Conservation (phyloP, 2,888 invertebrate genomes). For the Epinotia bilunana region DNA sequence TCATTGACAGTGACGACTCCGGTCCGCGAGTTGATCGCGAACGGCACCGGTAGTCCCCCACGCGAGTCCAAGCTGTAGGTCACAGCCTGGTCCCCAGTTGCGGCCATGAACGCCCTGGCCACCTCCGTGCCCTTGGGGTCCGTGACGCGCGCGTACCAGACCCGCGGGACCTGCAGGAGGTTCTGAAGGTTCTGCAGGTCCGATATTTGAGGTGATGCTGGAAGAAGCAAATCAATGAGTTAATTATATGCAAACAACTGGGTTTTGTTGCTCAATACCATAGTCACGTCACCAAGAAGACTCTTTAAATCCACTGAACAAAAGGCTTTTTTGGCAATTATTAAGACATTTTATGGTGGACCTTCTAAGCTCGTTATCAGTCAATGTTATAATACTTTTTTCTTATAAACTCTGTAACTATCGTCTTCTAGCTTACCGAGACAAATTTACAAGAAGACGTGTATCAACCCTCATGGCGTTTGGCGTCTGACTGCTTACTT, state of each 20-base stretch:
- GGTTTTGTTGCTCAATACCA: too few relatives aligned
- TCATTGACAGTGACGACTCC: constrained; percentile 93
- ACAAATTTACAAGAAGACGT: too few relatives aligned
- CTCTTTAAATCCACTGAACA: too few relatives aligned
- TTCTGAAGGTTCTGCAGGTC: constrained; percentile 86
- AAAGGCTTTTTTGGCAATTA: too few relatives aligned
- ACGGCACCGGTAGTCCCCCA: constrained; percentile 86
- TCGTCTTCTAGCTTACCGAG: too few relatives aligned
- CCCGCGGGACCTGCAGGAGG: constrained; percentile 87
- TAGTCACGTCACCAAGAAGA: too few relatives aligned
- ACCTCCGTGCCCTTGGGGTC: constrained; percentile 90
- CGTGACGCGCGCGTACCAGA: constrained; percentile 90
- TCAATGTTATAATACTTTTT: too few relatives aligned
- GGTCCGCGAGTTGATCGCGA: constrained; percentile 89
- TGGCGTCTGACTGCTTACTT: too few relatives aligned
- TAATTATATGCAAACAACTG: not conserved
- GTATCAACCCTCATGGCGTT: too few relatives aligned
- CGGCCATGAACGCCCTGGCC: constrained; percentile 87
- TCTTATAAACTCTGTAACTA: too few relatives aligned
- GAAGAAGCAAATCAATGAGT: constrained; percentile 51
- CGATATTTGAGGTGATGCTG: constrained; percentile 77
- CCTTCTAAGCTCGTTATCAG: too few relatives aligned
- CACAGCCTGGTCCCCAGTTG: constrained; percentile 86
- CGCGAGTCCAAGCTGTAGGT: constrained; percentile 88
- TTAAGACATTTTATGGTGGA: too few relatives aligned